Evolutionary conservation across 2,113 vertebrate species (phyloP).

Genomic region (Camelus bactrianus): DNA sequence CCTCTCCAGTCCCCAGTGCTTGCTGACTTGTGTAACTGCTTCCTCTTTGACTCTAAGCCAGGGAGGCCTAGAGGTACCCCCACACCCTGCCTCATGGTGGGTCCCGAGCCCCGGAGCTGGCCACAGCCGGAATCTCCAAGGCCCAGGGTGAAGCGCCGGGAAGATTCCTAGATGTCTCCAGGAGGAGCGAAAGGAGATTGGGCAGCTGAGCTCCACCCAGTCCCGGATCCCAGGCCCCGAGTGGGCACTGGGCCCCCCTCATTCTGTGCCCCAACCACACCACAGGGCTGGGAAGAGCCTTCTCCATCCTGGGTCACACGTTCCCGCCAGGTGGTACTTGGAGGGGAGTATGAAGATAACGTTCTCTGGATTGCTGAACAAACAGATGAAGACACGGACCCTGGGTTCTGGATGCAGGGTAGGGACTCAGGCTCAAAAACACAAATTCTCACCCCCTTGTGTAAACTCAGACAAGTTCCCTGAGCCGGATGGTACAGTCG

Average conservation of each 20-base stretch:
- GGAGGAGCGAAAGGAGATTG: too few relatives aligned
- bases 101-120: background rate
- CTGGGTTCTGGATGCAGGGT: background rate
- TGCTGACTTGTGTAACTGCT: background rate
- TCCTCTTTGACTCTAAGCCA: background rate
- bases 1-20: background rate
- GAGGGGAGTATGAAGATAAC: background rate
- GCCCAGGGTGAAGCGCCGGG: background rate
- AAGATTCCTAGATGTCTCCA: background rate
- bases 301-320: background rate
- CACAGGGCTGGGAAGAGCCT: background rate
- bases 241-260: background rate
- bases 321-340: background rate
- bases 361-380: background rate
- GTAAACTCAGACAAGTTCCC: background rate
- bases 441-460: accelerated
- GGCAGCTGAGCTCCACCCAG: background rate
- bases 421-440: background rate
- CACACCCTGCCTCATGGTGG: too few relatives aligned
- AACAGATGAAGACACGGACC: background rate
- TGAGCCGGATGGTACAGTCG: accelerated
- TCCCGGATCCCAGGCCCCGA: accelerated
- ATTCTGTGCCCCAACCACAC: background rate
- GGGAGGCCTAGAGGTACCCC: background rate
- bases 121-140: background rate